These are phyloP conservation scores for Puffinus mauretanicus DNA, from an alignment of 2,113 vertebrate genomes.

Conservation along the genomic window DNA sequence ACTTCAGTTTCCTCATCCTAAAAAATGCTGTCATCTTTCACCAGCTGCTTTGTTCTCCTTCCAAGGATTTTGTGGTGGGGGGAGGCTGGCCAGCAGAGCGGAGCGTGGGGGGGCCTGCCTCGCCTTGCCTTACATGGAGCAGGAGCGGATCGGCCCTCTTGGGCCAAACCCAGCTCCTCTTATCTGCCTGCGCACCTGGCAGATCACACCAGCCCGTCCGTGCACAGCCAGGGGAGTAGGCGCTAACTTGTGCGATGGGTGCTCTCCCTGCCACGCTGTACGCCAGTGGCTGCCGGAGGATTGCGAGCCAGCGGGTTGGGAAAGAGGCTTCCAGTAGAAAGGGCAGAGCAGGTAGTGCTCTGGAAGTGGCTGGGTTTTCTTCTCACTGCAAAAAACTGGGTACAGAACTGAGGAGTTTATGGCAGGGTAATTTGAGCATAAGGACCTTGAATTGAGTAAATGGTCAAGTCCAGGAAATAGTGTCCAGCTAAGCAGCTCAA, in stretches of 20 bases:
- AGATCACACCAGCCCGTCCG: neutral
- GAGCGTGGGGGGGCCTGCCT: neutral
- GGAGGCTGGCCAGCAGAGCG: neutral
- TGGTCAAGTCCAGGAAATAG: neutral
- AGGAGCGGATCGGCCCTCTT: neutral
- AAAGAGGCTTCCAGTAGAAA: neutral
- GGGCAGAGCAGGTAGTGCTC: neutral
- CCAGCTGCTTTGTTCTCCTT: constrained; percentile 19
- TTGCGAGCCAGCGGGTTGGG: neutral
- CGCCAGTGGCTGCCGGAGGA: neutral
- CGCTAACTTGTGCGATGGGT: rapidly evolving
- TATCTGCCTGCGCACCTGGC: neutral
- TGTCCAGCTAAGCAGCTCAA: neutral
- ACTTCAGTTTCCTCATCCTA: neutral
- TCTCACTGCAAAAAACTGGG: neutral
- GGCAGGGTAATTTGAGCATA: neutral
- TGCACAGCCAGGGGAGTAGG: rapidly evolving
- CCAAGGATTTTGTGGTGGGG: neutral
- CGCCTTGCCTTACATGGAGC: neutral
- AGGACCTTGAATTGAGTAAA: neutral
- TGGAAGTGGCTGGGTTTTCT: neutral
- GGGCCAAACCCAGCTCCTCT: neutral
- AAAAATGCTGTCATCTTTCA: neutral
- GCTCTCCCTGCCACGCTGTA: rapidly evolving
- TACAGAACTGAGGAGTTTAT: neutral